Evolutionary conservation across 2,113 vertebrate genomes (phyloP).

Genomic region (Synchiropus splendidus): DNA sequence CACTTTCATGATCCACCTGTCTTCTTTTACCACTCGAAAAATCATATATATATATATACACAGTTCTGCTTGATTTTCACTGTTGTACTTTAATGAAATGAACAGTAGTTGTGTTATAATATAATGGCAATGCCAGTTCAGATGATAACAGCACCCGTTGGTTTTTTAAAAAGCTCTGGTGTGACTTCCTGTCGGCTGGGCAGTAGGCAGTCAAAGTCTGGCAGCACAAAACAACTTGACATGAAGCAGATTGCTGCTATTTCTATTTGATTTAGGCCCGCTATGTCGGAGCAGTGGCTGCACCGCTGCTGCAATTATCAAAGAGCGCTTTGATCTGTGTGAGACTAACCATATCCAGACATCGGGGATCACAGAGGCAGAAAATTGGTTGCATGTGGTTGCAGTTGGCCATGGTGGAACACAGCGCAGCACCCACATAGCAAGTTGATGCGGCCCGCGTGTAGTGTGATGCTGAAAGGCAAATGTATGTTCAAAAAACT

Average conservation of each 20-base stretch:
- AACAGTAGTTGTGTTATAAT: slow-evolving; percentile 22
- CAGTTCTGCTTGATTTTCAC: too few species aligned
- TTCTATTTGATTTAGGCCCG: slow-evolving; percentile 65
- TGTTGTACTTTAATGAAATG: too few species aligned
- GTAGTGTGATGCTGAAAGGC: too few species aligned
- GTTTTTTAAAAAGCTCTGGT: too few species aligned
- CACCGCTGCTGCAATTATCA: slow-evolving; percentile 76
- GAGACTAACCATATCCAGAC: slow-evolving; percentile 93
- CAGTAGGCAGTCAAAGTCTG: slow-evolving; percentile 37
- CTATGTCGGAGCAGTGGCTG: too few species aligned
- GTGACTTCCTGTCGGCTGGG: slow-evolving; percentile 45
- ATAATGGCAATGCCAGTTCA: slow-evolving; percentile 12
- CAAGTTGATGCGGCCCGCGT: slow-evolving; percentile 74
- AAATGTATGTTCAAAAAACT: too few species aligned
- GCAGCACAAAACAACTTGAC: slow-evolving; percentile 60
- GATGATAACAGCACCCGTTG: too few species aligned
- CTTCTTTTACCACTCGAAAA: too few species aligned
- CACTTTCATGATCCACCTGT: too few species aligned
- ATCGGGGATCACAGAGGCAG: slow-evolving; percentile 70
- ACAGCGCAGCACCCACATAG: slow-evolving; percentile 68
- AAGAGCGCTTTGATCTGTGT: slow-evolving; percentile 81
- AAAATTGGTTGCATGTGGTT: slow-evolving; percentile 86
- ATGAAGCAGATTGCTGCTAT: slow-evolving; percentile 64
- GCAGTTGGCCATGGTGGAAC: slow-evolving; percentile 71
- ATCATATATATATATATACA: too few species aligned